Evolutionary conservation across 2,888 invertebrate genomes (phyloP), one percentile per base, ranked within the genome.

Genomic region (Mimachlamys varia): DNA sequence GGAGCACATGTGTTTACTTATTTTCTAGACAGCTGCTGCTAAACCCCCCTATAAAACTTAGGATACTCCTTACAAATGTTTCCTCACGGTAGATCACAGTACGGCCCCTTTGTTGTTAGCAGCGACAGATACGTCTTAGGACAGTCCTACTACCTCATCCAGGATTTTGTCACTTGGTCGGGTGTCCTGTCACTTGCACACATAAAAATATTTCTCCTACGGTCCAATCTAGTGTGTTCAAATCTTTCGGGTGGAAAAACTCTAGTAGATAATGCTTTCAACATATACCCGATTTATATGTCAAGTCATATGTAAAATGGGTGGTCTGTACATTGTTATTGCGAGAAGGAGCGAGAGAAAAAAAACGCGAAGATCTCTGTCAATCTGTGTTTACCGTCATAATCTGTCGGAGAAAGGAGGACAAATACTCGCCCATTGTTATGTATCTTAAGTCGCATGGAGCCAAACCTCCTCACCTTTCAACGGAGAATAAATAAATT

Each of bases 401-500:
- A 76, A 76, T 76, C 76, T 76, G 76, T 27, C 33, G 76, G 76
- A 76, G 76, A 76, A 76, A 76, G 15, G 76, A 76, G 76, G 76
- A 76, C 76, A 76, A 76, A 76, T 33, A 76, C 22, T 76, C 15
- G 27, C 33, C 76, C 76, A 76, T 76, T 76, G 76, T 76, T 76
- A 27, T 76, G 33, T 33, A 27, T 76, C 76, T 76, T 76, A 76
- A 76, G 76, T 76, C 76, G 76, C 76, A 76, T 76, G 76, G 76
- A 76, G 76, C 76, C 76, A 76, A 76, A 76, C 76, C 76, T 33
- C 76, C 76, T 27, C 76, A 76, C 76, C 76, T 76, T 76, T 76
- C 76, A 76, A 33, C 76, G 33, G 76, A 76, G 76, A 76, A 76
- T 76, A 76, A 76, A 76, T 76, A 76, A 76, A 76, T 76, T 76